These are phyloP conservation scores for Leucania comma DNA, from an alignment of 2,888 invertebrate species.

Conservation along the genomic window DNA sequence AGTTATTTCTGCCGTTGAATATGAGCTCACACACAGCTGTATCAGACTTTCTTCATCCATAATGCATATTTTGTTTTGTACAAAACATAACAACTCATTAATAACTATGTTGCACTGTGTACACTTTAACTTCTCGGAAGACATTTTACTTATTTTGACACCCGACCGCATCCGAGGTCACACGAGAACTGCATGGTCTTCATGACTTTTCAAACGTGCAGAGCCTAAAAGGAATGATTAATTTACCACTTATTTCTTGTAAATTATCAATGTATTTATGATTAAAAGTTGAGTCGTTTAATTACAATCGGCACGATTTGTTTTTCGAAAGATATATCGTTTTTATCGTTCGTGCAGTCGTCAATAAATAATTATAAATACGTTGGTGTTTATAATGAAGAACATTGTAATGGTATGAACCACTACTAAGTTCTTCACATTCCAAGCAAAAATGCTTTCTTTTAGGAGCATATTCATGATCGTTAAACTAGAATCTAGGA, in stretches of 20 bases:
- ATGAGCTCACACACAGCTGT: too few species aligned
- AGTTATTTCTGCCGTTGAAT: too few species aligned
- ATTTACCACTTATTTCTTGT: constrained; percentile 18
- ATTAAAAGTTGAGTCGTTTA: constrained; percentile 26
- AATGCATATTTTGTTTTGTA: too few species aligned
- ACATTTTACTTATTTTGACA: too few species aligned
- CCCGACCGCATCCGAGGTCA: too few species aligned
- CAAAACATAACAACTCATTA: too few species aligned
- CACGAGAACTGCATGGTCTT: constrained; percentile 7
- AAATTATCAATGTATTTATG: constrained; percentile 10
- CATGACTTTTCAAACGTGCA: constrained; percentile 48
- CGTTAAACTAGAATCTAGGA: neutral
- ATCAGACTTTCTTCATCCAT: too few species aligned
- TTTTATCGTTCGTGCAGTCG: neutral
- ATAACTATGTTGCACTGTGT: too few species aligned
- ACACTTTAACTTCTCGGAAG: too few species aligned
- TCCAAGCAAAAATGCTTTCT: neutral
- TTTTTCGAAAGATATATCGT: neutral
- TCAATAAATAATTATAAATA: neutral
- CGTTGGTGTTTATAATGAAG: too few species aligned
- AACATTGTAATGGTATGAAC: too few species aligned
- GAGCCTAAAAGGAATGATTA: constrained; percentile 41
- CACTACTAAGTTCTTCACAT: neutral
- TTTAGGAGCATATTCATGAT: neutral
- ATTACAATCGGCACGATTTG: constrained; percentile 15